A percentile compares a stretch with the other conserved stretches of the same genome.
phyloP scores from a whole-genome alignment of 2,797 vertebrate species.

The Pogoniulus pusillus region DNA sequence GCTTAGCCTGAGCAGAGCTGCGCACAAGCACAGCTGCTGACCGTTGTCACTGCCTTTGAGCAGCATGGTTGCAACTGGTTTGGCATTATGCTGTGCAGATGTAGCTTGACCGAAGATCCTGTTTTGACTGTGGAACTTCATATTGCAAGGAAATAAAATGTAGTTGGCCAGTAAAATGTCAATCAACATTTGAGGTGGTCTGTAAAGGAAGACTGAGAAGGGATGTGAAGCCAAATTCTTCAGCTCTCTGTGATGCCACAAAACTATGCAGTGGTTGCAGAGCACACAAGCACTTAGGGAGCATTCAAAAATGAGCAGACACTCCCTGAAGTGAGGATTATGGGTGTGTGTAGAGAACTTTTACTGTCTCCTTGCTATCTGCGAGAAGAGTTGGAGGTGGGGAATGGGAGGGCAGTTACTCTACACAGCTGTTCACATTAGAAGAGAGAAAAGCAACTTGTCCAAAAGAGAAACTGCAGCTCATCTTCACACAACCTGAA shows the following conservation, averaged over 20 bases:
- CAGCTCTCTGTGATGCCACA: background rate
- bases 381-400: background rate
- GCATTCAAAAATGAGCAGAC: background rate
- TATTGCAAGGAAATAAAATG: background rate
- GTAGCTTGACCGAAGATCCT: background rate
- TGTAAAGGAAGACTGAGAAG: background rate
- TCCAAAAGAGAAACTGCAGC: background rate
- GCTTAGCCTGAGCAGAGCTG: background rate
- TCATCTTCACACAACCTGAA: background rate
- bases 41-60: background rate
- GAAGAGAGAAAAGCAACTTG: background rate
- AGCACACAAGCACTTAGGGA: background rate
- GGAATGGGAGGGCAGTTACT: background rate
- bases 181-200: background rate
- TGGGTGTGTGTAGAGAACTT: background rate
- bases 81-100: background rate
- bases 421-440: background rate
- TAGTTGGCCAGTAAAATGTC: background rate
- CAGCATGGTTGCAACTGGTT: background rate
- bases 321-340: background rate
- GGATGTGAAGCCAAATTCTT: background rate
- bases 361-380: background rate
- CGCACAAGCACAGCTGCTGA: fast-evolving
- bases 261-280: background rate
- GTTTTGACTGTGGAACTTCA: background rate